These are phyloP conservation scores for Serinus canaria DNA, from an alignment of 2,113 vertebrate species.

Conservation along the genomic window DNA sequence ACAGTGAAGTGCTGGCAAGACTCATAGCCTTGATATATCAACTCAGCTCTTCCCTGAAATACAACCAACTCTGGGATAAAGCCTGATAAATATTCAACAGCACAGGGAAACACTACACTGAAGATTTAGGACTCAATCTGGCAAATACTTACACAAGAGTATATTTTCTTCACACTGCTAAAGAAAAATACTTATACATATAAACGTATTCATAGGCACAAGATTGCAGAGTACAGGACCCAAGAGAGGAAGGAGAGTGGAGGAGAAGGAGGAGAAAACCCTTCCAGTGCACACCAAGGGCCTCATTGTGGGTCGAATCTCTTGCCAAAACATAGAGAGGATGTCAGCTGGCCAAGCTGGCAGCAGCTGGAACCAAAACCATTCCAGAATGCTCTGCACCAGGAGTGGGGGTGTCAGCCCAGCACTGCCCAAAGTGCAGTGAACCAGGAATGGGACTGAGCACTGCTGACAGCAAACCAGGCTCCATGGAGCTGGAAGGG, in stretches of 20 bases:
- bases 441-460: background rate
- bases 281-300: background rate
- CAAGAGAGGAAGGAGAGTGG: background rate
- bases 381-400: background rate
- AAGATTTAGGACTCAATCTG: slow-evolving; percentile 57
- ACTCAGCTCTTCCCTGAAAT: slow-evolving; percentile 37
- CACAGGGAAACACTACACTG: slow-evolving; percentile 3
- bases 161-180: slow-evolving; percentile 22
- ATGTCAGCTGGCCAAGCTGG: background rate
- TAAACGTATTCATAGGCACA: slow-evolving; percentile 1
- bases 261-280: background rate
- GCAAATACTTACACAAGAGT: slow-evolving; percentile 43
- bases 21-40: slow-evolving; percentile 27
- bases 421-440: background rate
- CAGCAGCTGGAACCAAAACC: background rate
- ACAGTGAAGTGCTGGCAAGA: background rate
- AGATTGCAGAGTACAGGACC: background rate
- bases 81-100: slow-evolving; percentile 50
- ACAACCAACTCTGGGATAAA: slow-evolving; percentile 25
- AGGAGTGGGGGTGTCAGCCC: background rate
- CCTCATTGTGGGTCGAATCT: background rate
- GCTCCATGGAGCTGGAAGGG: background rate
- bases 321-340: background rate
- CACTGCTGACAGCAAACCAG: background rate
- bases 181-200: slow-evolving; percentile 40